Evolutionary conservation across 2,113 vertebrate species (phyloP).

Genomic region (Paralichthys olivaceus): DNA sequence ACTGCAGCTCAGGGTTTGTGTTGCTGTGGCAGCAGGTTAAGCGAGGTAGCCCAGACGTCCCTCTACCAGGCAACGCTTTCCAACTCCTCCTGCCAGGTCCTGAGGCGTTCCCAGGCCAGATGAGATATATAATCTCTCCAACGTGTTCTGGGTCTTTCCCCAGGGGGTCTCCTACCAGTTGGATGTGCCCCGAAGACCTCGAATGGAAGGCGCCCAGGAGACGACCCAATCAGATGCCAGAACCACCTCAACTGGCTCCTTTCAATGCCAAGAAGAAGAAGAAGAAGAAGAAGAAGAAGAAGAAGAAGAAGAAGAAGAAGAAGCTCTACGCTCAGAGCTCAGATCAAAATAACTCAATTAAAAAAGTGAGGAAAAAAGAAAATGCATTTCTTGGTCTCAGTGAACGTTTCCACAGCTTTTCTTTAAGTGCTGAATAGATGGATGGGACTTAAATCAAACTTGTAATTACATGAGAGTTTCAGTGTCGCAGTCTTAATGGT

Average conservation of each 20-base stretch:
- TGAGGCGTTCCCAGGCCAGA: background rate
- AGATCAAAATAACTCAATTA: background rate
- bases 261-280: background rate
- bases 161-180: background rate
- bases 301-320: background rate
- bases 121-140: background rate
- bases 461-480: constrained; percentile 34
- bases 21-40: background rate
- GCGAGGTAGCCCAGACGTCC: background rate
- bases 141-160: background rate
- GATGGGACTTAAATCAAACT: constrained; percentile 17
- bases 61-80: background rate
- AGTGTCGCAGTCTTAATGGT: background rate
- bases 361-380: background rate
- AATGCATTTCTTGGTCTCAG: background rate
- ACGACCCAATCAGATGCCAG: background rate
- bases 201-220: background rate
- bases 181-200: background rate
- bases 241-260: background rate
- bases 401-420: background rate
- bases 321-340: background rate
- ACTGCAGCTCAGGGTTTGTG: background rate
- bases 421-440: background rate
- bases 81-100: background rate
- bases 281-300: background rate